Evolutionary conservation across 2,797 vertebrate species (phyloP).

Genomic region (Spondyliosoma cantharus): DNA sequence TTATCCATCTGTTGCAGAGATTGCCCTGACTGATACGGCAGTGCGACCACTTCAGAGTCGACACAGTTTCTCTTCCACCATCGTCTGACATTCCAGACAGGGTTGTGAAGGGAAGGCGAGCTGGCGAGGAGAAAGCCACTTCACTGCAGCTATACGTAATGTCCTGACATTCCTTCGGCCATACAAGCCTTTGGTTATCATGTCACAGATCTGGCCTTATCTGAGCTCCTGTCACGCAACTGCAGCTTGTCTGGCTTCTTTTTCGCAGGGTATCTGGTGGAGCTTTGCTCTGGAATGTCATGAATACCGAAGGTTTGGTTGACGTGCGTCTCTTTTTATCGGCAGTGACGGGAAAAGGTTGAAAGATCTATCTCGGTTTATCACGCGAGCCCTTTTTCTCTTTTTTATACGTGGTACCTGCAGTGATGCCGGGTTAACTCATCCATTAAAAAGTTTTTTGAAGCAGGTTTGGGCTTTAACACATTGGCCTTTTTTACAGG

Average conservation of each 20-base stretch:
- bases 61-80: conserved; percentile 35
- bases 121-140: conserved; percentile 69
- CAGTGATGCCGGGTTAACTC: not conserved
- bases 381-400: too few relatives aligned
- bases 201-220: conserved; percentile 65
- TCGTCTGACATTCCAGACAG: conserved; percentile 63
- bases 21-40: not conserved
- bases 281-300: conserved; percentile 21
- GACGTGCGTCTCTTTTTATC: too few relatives aligned
- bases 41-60: not conserved
- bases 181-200: conserved; percentile 63
- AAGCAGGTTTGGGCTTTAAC: not conserved
- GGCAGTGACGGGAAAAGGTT: too few relatives aligned
- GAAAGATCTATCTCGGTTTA: too few relatives aligned
- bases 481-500: not conserved
- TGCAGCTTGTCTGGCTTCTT: conserved; percentile 31
- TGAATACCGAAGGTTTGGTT: conserved; percentile 5
- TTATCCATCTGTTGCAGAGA: conserved; percentile 11
- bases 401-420: not conserved
- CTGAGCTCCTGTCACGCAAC: conserved; percentile 68
- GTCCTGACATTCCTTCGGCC: conserved; percentile 70
- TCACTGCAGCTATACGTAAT: conserved; percentile 57
- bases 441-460: not conserved
- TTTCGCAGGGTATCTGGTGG: not conserved
- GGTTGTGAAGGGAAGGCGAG: conserved; percentile 58